Percentiles rank a stretch among this genome's conserved stretches.
Conservation (phyloP, 1,140 invertebrate genomes). For the Radopholus similis region DNA sequence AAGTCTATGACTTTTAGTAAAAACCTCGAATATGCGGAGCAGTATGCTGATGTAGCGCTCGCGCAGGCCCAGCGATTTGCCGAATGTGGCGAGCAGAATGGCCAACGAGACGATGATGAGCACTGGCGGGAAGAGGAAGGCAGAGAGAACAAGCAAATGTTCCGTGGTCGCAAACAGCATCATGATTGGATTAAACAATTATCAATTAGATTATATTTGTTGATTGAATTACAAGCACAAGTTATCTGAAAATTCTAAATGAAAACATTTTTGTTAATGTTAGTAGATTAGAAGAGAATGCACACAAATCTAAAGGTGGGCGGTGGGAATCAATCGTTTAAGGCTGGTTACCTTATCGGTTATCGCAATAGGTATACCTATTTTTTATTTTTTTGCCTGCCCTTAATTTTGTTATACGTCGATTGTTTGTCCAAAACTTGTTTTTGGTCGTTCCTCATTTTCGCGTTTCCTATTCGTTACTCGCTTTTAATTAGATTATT, state of each 20-base stretch:
- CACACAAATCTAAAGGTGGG: no score
- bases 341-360: no score
- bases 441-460: no score
- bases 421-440: no score
- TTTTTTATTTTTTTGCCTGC: no score
- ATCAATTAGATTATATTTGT: background rate
- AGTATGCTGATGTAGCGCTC: slow-evolving; percentile 33
- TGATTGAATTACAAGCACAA: background rate
- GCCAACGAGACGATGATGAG: slow-evolving; percentile 25
- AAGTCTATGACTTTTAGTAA: background rate
- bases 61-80: slow-evolving; percentile 35
- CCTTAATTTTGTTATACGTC: no score
- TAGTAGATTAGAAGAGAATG: no score
- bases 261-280: no score
- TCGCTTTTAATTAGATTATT: no score
- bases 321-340: no score
- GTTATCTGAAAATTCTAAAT: background rate
- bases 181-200: background rate
- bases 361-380: no score
- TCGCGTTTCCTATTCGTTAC: no score
- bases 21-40: slow-evolving; percentile 38
- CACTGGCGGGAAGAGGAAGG: slow-evolving; percentile 38
- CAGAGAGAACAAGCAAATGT: slow-evolving; percentile 31
- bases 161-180: slow-evolving; percentile 21
- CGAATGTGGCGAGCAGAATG: slow-evolving; percentile 33